Evolutionary conservation across 1,140 invertebrate species (phyloP).

Genomic region (Hylaeus volcanicus): DNA sequence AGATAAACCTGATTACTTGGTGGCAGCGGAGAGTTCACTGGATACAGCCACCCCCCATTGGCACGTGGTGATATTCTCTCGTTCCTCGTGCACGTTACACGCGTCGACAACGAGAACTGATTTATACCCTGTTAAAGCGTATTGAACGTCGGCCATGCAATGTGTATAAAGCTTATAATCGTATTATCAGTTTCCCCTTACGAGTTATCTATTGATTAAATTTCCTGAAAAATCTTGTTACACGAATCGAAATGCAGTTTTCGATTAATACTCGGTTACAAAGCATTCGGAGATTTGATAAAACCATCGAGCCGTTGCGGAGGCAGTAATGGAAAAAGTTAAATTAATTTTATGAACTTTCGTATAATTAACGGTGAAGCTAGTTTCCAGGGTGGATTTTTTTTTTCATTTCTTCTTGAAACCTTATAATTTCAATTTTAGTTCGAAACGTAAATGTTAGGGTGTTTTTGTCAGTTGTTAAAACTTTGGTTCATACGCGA

Average conservation of each 20-base stretch:
- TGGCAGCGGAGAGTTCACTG: slow-evolving; percentile 54
- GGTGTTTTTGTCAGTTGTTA: too few species aligned
- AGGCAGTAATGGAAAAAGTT: too few species aligned
- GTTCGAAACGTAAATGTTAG: too few species aligned
- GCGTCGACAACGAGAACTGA: slow-evolving; percentile 49
- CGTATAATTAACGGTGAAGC: too few species aligned
- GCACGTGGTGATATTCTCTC: slow-evolving; percentile 56
- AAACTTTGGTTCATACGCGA: too few species aligned
- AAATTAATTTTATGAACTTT: too few species aligned
- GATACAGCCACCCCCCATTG: slow-evolving; percentile 38
- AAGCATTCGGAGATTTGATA: too few species aligned
- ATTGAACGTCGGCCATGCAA: slow-evolving; percentile 1
- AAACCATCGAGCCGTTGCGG: too few species aligned
- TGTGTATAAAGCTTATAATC: slow-evolving; percentile 41
- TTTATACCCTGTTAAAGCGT: slow-evolving; percentile 52
- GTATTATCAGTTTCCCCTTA: slow-evolving; percentile 7
- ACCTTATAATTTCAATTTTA: too few species aligned
- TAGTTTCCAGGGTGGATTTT: too few species aligned
- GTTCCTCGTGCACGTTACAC: slow-evolving; percentile 41
- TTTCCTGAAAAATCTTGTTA: background rate
- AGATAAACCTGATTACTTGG: slow-evolving; percentile 63
- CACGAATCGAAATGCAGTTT: background rate
- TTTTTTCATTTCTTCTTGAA: too few species aligned
- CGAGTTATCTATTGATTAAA: background rate
- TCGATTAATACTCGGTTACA: too few species aligned